Evolutionary conservation across 2,113 vertebrate genomes (phyloP), one percentile per base, ranked within the genome.

Genomic region (Phaethornis superciliosus): DNA sequence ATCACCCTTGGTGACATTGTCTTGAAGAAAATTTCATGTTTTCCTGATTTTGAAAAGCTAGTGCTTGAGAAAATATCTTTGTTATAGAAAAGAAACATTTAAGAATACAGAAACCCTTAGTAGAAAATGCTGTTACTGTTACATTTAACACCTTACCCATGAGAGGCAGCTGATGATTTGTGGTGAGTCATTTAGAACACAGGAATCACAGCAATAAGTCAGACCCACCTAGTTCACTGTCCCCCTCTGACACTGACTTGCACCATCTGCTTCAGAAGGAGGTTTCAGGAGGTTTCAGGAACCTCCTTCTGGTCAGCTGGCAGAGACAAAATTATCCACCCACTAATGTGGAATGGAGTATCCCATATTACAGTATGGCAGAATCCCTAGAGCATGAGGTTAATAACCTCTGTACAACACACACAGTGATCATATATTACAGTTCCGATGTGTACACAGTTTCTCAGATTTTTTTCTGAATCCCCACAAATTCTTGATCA

Each of bases 11-110:
- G 28, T 14, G 96, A 85, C 35, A 97, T 7, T 6, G 91, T 44
- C 63, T 87, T 96, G 33, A 89, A 90, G 40, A 87, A 60, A 65
- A 83, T 85, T 94, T 37, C 47, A 64, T 90, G 18, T 49, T 42
- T 6, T 81, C 71, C 51, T 58, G 26, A 68, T 79, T 85, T 86
- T 32, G 33, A 82, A 85, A 71, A 54, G 20, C 26, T 83, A 62
- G 18, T 27, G 13, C 63, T 93, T 75, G 35, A 71, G 35, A 81
- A 90, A 62, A 47, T 59, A 35, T 15, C 11, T 60, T 52, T 85
- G 12, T 42, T 42, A 44, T 3, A 69, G 23, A 78, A 89, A 59
- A 90, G 64, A 47, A 62, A 22, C 33, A 67, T 72, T 79, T 69
- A 33, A 83, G 65, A 80, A 82, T 63, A 63, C 2, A 2, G 19